phyloP scores from a whole-genome alignment of 2,888 invertebrate genomes.

The Saturnia pavonia region DNA sequence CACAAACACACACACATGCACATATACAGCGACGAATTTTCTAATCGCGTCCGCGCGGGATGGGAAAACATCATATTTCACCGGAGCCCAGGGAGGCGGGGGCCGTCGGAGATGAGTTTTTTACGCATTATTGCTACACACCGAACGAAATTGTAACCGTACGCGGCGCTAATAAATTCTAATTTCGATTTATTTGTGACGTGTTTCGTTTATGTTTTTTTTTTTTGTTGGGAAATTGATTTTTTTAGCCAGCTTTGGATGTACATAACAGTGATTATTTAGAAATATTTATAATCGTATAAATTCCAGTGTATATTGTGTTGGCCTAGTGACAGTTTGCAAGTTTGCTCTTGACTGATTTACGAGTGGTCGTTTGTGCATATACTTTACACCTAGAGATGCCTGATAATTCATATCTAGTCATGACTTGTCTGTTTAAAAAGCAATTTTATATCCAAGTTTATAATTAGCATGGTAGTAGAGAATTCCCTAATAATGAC shows the following conservation, averaged over 20 bases:
- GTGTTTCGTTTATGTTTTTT: constrained; percentile 30
- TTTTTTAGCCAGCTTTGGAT: background rate
- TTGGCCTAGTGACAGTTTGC: background rate
- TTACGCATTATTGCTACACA: constrained; percentile 80
- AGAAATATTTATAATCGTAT: background rate
- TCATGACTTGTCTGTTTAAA: no score
- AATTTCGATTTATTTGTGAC: constrained; percentile 70
- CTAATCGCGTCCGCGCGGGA: constrained; percentile 78
- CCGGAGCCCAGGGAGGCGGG: constrained; percentile 46
- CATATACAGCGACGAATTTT: constrained; percentile 67
- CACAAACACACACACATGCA: constrained; percentile 40
- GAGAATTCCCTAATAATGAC: background rate
- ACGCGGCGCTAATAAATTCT: constrained; percentile 70
- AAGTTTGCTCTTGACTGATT: background rate
- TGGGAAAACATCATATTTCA: constrained; percentile 81
- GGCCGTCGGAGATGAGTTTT: constrained; percentile 77
- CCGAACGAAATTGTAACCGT: constrained; percentile 71
- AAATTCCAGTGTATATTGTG: background rate
- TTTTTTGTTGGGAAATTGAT: constrained; percentile 35
- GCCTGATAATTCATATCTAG: no score
- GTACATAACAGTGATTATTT: background rate
- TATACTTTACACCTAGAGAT: background rate
- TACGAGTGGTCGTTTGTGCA: background rate
- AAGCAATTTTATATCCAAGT: background rate
- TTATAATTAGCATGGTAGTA: background rate